Evolutionary conservation across 2,888 invertebrate species (phyloP).

Genomic region (Choreutis nemorana): DNA sequence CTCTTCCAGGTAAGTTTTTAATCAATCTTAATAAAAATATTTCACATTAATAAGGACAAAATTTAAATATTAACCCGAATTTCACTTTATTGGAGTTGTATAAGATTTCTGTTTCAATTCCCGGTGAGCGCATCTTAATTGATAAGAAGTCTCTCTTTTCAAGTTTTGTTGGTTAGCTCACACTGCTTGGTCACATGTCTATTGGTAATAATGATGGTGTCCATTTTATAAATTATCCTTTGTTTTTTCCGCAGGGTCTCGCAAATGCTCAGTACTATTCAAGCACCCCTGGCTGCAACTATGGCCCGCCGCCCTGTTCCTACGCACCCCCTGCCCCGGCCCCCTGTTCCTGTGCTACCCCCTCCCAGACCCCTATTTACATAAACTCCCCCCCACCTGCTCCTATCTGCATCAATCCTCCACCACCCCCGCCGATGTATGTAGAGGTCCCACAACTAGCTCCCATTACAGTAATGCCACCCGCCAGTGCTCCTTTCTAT

Average conservation of each 20-base stretch:
- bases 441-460: slow-evolving; percentile 31
- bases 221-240: slow-evolving; percentile 2
- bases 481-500: slow-evolving; percentile 33
- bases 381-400: slow-evolving; percentile 27
- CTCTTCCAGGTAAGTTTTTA: slow-evolving; percentile 34
- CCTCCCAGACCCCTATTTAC: slow-evolving; percentile 38
- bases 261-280: slow-evolving; percentile 37
- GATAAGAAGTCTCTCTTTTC: too few relatives aligned
- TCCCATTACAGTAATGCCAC: slow-evolving; percentile 38
- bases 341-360: background rate
- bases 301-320: slow-evolving; percentile 13
- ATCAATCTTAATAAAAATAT: too few relatives aligned
- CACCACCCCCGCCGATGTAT: slow-evolving; percentile 25
- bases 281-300: slow-evolving; percentile 12
- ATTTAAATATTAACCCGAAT: too few relatives aligned
- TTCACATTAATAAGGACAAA: too few relatives aligned
- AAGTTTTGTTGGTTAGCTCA: too few relatives aligned
- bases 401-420: slow-evolving; percentile 28
- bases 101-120: too few relatives aligned
- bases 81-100: too few relatives aligned
- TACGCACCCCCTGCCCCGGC: slow-evolving; percentile 9
- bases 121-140: too few relatives aligned
- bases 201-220: too few relatives aligned
- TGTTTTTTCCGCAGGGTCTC: slow-evolving; percentile 31
- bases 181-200: too few relatives aligned